These are phyloP conservation scores for Choristoneura fumiferana DNA, from an alignment of 1,140 invertebrate species.

Conservation along the genomic window DNA sequence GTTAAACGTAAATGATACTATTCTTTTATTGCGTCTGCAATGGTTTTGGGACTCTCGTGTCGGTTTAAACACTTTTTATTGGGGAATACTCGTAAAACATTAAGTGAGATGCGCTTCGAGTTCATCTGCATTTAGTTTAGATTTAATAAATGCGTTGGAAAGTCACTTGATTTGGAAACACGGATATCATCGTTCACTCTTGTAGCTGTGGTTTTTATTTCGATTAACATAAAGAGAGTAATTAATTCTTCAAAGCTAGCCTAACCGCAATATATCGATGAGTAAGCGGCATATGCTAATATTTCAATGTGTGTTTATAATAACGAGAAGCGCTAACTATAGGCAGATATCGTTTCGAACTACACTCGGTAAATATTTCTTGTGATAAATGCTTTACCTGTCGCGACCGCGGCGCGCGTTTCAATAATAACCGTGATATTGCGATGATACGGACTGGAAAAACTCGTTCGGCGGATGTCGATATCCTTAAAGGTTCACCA, in stretches of 20 bases:
- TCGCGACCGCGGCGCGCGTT: conserved; percentile 65
- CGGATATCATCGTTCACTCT: neutral
- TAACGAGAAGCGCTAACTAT: conserved; percentile 8
- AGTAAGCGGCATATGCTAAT: neutral
- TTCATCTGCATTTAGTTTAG: neutral
- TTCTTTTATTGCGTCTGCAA: conserved; percentile 13
- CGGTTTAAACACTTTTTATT: conserved; percentile 3
- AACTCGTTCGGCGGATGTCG: conserved; percentile 74
- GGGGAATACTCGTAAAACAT: conserved; percentile 3
- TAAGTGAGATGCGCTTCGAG: neutral
- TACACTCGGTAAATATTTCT: conserved; percentile 61
- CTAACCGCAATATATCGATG: neutral
- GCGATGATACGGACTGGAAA: conserved; percentile 77
- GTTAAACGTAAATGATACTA: conserved; percentile 20
- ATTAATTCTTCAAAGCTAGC: neutral
- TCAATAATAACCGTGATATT: conserved; percentile 77
- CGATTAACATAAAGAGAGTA: neutral
- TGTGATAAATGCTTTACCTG: conserved; percentile 73
- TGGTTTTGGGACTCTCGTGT: neutral
- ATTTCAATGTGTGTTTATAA: conserved; percentile 4
- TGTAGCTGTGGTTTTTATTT: neutral
- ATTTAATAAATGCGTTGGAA: neutral
- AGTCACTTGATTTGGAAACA: neutral
- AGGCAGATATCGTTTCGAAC: conserved; percentile 14
- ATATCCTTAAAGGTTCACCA: conserved; percentile 69